Conservation (phyloP, 2,113 vertebrate species). For the Dunckerocampus dactyliophorus region DNA sequence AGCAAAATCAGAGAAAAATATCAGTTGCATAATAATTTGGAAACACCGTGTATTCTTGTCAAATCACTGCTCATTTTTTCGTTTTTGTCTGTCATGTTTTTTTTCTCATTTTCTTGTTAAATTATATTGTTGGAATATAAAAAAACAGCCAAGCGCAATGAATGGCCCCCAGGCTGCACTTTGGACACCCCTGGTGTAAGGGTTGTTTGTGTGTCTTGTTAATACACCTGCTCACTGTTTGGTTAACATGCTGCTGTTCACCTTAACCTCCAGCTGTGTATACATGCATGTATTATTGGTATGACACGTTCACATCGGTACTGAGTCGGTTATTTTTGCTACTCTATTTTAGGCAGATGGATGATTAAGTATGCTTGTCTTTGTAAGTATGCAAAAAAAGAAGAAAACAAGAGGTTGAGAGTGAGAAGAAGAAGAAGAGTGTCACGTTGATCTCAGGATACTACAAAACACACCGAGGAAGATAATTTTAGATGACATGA, state of each 20-base stretch:
- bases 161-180: too few relatives aligned
- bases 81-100: too few relatives aligned
- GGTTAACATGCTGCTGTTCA: constrained; percentile 20
- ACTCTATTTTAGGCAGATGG: constrained; percentile 28
- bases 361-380: constrained; percentile 9
- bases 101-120: too few relatives aligned
- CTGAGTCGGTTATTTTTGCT: constrained; percentile 22
- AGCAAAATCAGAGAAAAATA: too few relatives aligned
- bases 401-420: constrained; percentile 1
- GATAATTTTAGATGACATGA: constrained; percentile 10
- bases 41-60: too few relatives aligned
- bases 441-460: constrained; percentile 19
- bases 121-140: background rate
- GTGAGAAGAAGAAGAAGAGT: constrained; percentile 6
- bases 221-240: constrained; percentile 46
- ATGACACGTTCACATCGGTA: constrained; percentile 14
- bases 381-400: constrained; percentile 16
- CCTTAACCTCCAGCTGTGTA: background rate
- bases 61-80: too few relatives aligned
- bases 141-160: background rate
- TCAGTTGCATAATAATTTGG: too few relatives aligned
- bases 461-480: constrained; percentile 13
- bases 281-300: constrained; percentile 1
- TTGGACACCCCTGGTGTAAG: background rate
- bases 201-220: constrained; percentile 27